A percentile compares a stretch with the other conserved stretches of the same genome.
phyloP scores from a whole-genome alignment of 2,113 vertebrate species.

The Podarcis muralis region DNA sequence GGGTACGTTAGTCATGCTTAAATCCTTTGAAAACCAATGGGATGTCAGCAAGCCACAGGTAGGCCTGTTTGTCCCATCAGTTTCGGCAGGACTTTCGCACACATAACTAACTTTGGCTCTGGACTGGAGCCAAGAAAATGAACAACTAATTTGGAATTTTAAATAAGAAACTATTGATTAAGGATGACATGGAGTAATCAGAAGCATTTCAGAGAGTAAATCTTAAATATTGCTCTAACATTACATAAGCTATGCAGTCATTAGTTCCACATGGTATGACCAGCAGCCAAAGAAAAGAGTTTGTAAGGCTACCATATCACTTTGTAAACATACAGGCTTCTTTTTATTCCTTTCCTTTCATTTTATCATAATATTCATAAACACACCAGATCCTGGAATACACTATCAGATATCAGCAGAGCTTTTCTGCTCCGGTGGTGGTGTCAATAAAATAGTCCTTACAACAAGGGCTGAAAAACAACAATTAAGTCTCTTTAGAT shows the following conservation, averaged over 20 bases:
- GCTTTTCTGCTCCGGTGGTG: no score
- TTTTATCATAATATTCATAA: neutral
- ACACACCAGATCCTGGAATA: neutral
- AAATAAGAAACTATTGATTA: slow-evolving; percentile 7
- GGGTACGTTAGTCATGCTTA: neutral
- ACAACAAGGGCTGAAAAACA: neutral
- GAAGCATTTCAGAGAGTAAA: slow-evolving; percentile 18
- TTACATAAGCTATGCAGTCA: slow-evolving; percentile 17
- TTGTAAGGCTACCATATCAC: neutral
- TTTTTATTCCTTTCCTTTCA: neutral
- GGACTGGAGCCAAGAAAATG: neutral
- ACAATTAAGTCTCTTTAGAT: neutral
- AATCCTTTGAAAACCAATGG: neutral
- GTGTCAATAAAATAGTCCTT: neutral
- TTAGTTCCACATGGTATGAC: slow-evolving; percentile 20
- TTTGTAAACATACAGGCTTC: neutral
- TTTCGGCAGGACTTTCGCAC: neutral
- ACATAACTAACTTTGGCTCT: neutral
- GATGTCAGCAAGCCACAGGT: neutral
- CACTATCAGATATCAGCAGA: neutral
- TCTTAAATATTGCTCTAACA: slow-evolving; percentile 20
- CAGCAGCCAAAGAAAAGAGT: neutral
- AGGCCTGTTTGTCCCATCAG: neutral
- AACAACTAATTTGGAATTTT: slow-evolving; percentile 7
- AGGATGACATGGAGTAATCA: slow-evolving; percentile 6